Percentiles rank a stretch among this genome's conserved stretches.
Conservation (phyloP, 2,888 invertebrate genomes). For the Calameuta filiformis region DNA sequence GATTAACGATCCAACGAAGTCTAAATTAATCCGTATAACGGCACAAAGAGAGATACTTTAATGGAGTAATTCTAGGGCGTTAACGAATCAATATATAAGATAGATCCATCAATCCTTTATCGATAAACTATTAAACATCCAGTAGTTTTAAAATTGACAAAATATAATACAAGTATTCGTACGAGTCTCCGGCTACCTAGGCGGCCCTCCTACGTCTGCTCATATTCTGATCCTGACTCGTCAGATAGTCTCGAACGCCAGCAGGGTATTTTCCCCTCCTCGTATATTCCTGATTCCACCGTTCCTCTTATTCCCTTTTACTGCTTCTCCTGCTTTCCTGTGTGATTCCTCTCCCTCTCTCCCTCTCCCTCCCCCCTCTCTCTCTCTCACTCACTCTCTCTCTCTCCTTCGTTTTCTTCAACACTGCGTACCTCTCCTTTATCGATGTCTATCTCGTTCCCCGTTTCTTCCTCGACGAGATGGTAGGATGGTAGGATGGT, state of each 20-base stretch:
- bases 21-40: not conserved
- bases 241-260: conserved; percentile 23
- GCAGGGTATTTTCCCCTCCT: conserved; percentile 23
- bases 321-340: conserved; percentile 22
- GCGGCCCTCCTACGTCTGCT: conserved; percentile 22
- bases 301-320: conserved; percentile 20
- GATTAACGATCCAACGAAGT: not conserved
- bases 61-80: not conserved
- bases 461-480: not conserved
- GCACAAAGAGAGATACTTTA: not conserved
- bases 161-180: not conserved
- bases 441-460: conserved; percentile 1
- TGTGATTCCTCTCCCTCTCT: not conserved
- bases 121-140: not conserved
- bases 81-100: not conserved
- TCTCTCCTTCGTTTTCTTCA: not conserved
- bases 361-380: too few species aligned
- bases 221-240: conserved; percentile 30
- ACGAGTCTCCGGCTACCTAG: not conserved
- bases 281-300: conserved; percentile 9
- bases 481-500: not conserved
- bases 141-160: not conserved
- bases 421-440: not conserved
- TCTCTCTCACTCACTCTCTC: too few species aligned
- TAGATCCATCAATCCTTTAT: not conserved